Evolutionary conservation across 2,797 vertebrate species (phyloP), one percentile per base, ranked within the genome.

Genomic region (Oreochromis mossambicus): DNA sequence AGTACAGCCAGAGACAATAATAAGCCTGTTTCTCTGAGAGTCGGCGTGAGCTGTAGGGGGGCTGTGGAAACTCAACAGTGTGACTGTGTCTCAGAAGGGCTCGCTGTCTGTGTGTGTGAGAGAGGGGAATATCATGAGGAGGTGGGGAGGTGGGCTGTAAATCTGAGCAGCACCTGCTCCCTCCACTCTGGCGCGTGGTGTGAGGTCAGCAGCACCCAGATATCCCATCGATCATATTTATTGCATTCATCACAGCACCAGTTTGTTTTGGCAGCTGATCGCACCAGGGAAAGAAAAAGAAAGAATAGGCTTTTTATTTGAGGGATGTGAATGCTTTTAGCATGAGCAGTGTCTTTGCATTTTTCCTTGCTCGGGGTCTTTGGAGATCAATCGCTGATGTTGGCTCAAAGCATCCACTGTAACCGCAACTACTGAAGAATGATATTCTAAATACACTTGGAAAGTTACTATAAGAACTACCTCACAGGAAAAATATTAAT

Each of bases 181-280:
- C 92, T 89, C 76, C 83, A 90, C 94, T 88, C 90, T 41, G 89
- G 89, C 83, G 56, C 91, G 87, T 92, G 94, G 94, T 95, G 95
- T 95, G 95, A 95, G 96, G 95, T 96, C 95, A 96, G 89, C 92
- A 78, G 84, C 80, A 80, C 87, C 87, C 90, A 87, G 91, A 95
- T 94, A 93, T 92, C 91, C 93, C 91, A 94, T 96, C 92, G 87
- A 94, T 96, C 95, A 96, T 94, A 94, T 96, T 96, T 96, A 95
- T 95, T 93, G 92, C 89, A 88, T 94, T 93, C 92, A 94, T 95
- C 94, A 87, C 93, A 92, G 94, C 81, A 43, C 83, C 92, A 81
- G 91, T 95, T 95, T 97, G 95, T 96, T 96, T 96, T 96, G 96
- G 95, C 96, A 96, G 95, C 95, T 95, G 94, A 95, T 91, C 73